phyloP scores from a whole-genome alignment of 1,140 invertebrate genomes.

The Scylla paramamosain region DNA sequence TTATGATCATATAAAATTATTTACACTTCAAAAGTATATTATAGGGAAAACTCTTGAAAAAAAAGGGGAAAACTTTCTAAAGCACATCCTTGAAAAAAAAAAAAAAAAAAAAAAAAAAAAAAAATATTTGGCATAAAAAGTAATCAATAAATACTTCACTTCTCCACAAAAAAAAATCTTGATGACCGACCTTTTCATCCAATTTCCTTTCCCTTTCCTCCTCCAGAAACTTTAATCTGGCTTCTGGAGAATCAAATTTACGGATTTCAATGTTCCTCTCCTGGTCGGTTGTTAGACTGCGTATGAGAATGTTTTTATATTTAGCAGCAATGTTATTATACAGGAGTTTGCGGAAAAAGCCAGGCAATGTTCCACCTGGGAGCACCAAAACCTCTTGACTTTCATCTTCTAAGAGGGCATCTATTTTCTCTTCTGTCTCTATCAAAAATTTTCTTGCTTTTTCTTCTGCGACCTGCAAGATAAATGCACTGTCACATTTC shows the following conservation, averaged over 20 bases:
- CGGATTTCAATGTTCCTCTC: slow-evolving; percentile 64
- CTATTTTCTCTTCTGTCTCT: slow-evolving; percentile 56
- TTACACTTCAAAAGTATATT: too few relatives aligned
- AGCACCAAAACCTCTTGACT: slow-evolving; percentile 4
- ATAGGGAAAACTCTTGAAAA: not conserved
- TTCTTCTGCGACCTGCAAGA: slow-evolving; percentile 58
- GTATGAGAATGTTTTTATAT: slow-evolving; percentile 58
- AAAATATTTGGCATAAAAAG: not conserved
- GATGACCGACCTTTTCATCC: slow-evolving; percentile 57
- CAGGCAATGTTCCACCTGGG: slow-evolving; percentile 44
- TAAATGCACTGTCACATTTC: not conserved
- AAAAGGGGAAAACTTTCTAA: too few relatives aligned
- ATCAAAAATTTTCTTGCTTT: slow-evolving; percentile 63
- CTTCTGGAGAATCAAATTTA: slow-evolving; percentile 46
- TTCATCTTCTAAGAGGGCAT: slow-evolving; percentile 58
- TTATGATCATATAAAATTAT: too few relatives aligned
- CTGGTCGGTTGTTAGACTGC: not conserved
- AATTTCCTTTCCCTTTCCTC: slow-evolving; percentile 47
- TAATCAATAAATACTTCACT: not conserved
- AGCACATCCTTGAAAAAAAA: too few relatives aligned
- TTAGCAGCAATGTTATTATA: slow-evolving; percentile 70
- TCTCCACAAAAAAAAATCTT: not conserved
- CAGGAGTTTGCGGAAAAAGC: slow-evolving; percentile 67
- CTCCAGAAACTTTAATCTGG: slow-evolving; percentile 42
- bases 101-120: too few relatives aligned